phyloP scores from a whole-genome alignment of 2,888 invertebrate species.

The Sesia apiformis region DNA sequence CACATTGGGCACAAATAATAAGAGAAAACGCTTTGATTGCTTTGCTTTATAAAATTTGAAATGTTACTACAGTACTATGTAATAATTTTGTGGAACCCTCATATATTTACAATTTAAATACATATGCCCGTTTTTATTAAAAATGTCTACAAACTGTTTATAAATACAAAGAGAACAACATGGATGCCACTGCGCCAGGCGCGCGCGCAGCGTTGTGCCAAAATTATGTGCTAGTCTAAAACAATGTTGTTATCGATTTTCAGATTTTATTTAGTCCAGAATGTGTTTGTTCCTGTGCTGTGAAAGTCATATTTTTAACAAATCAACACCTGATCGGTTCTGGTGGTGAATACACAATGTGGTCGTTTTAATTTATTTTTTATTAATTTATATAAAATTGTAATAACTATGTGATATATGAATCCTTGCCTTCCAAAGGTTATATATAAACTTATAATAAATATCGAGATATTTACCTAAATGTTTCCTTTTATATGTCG shows the following conservation, averaged over 20 bases:
- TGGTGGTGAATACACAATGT: constrained; percentile 39
- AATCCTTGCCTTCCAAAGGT: no score
- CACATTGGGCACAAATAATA: constrained; percentile 71
- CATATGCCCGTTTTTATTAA: neutral
- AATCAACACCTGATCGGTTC: constrained; percentile 49
- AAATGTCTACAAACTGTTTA: neutral
- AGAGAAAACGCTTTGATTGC: constrained; percentile 44
- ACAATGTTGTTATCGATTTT: constrained; percentile 71
- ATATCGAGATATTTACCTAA: no score
- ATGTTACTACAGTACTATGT: constrained; percentile 36
- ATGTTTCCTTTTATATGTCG: no score
- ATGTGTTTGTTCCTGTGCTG: constrained; percentile 72
- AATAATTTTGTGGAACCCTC: constrained; percentile 50
- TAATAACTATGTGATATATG: no score
- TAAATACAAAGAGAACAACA: constrained; percentile 48
- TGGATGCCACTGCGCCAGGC: constrained; percentile 58
- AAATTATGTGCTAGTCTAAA: constrained; percentile 73
- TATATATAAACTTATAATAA: no score
- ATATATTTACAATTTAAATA: constrained; percentile 27
- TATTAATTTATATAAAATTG: neutral
- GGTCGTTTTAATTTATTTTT: constrained; percentile 17
- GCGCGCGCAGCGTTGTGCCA: constrained; percentile 68
- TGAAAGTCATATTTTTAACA: constrained; percentile 60
- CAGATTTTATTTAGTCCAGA: constrained; percentile 74
- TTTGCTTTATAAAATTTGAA: constrained; percentile 35